Conservation (phyloP, 2,888 invertebrate species). For the Beris chalybata region DNA sequence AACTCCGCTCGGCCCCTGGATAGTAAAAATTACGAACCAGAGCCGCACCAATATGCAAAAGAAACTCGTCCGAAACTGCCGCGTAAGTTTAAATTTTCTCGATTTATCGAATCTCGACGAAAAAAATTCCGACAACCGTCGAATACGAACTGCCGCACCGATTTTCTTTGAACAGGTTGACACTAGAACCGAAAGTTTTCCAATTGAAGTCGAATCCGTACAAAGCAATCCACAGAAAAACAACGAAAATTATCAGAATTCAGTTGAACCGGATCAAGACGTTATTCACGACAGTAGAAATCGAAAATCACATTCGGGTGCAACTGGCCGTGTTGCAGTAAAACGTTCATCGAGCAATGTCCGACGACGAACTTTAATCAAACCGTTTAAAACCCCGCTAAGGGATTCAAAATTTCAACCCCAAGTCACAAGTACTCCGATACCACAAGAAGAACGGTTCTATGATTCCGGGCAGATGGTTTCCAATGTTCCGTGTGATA, state of each 20-base stretch:
- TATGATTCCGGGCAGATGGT: no score
- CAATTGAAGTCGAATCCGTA: conserved; percentile 7
- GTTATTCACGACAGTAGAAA: no score
- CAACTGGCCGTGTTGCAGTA: not conserved
- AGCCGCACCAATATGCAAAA: not conserved
- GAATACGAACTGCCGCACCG: not conserved
- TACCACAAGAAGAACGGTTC: not conserved
- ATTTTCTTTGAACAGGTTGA: conserved; percentile 5
- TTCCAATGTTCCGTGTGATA: no score
- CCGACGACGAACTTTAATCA: conserved; percentile 5
- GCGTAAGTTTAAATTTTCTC: conserved; percentile 4
- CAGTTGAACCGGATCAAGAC: not conserved
- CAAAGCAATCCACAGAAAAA: no score
- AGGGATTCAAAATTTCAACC: not conserved
- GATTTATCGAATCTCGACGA: conserved; percentile 4
- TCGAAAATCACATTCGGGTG: no score
- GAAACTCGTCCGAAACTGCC: not conserved
- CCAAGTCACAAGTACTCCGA: conserved; percentile 5
- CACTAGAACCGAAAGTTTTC: conserved; percentile 11
- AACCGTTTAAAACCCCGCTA: conserved; percentile 1
- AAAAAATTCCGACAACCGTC: conserved; percentile 11
- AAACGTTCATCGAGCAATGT: not conserved
- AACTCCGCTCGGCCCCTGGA: no score
- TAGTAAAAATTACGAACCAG: no score
- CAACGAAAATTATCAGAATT: not conserved